A percentile compares a stretch with the other conserved stretches of the same genome.
These are phyloP conservation scores for Gasterosteus nipponicus DNA, from an alignment of 2,113 vertebrate species.

Conservation along the genomic window DNA sequence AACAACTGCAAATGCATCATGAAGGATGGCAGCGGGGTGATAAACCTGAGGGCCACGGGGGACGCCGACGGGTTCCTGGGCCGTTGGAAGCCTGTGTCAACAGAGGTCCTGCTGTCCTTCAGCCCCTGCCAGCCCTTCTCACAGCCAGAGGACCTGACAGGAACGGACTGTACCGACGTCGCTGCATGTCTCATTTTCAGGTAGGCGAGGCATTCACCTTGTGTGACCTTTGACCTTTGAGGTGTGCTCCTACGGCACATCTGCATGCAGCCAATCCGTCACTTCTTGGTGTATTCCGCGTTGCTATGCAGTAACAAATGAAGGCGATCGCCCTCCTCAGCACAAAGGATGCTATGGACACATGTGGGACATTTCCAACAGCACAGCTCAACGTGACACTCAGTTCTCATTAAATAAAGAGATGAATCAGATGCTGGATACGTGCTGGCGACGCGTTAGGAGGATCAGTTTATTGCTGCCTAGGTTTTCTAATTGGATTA, in stretches of 20 bases:
- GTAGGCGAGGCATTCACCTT: conserved; percentile 37
- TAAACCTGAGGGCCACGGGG: conserved; percentile 73
- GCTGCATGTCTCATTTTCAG: conserved; percentile 75
- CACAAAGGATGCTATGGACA: background rate
- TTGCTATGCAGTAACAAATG: background rate
- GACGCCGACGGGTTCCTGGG: conserved; percentile 72
- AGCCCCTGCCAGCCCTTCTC: conserved; percentile 80
- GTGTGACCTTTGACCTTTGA: background rate
- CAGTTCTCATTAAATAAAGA: background rate
- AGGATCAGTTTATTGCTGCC: background rate
- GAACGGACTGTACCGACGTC: conserved; percentile 58
- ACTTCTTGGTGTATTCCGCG: no score
- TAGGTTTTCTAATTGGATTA: background rate
- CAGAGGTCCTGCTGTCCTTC: conserved; percentile 70
- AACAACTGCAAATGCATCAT: conserved; percentile 81
- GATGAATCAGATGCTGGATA: background rate
- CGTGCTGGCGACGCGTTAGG: background rate
- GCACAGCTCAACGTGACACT: background rate
- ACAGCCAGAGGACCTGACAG: conserved; percentile 57
- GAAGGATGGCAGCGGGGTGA: conserved; percentile 80
- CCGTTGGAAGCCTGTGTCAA: conserved; percentile 36
- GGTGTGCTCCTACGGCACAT: background rate
- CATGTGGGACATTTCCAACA: background rate
- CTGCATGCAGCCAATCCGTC: background rate
- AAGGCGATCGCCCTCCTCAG: background rate